Base-by-base conservation (phyloP, 2,888 invertebrate genomes). In the Blastobasis lacticolella region DNA sequence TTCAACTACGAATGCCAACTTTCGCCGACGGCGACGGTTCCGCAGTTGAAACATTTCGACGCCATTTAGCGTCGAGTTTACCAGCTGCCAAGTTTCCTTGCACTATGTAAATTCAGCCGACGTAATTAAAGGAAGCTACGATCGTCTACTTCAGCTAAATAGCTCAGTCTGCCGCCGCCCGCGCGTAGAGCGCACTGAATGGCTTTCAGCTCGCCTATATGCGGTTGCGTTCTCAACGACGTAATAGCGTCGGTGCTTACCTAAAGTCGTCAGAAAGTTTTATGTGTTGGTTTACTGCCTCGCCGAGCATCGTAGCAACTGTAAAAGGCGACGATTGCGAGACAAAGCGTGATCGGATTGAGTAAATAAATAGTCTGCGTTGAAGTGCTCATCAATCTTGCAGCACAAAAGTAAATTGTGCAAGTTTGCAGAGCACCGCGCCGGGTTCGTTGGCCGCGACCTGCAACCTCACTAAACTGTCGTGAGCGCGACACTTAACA, bases 261-360 rank as follows among this genome's bases (percentile, higher is more conserved):
- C 61, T 67, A 64, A 59, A 66, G 60, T 70, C 69, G 68, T 67
- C 64, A 65, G 60, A 73, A 73, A 74, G 67, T 77, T 81, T 79
- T 81, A 80, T 78, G 71, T 67, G 65, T 61, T 58, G 66, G 72
- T 82, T 81, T 79, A 81, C 69, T 67, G 67, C 76, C 62, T 60
- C 69, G 66, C 62, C 65, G 73, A 73, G 74, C 73, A 69, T 73
- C 67, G 75, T 65, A 75, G 77, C 69, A 64, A 69, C 74, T 73
- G 76, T 78, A 78, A 82, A 81, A 77, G 73, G 73, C 73, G 73
- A 78, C 75, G 78, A 81, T 81, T 81, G 81, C 74, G 71, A 79
- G 79, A 78, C 79, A 79, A 81, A 78, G 77, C 80, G 81, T 82
- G 82, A 83, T 85, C 81, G 78, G 79, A 81, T 85, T 83, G 75